Base-by-base conservation (phyloP, 2,113 vertebrate species). In the Anolis carolinensis region DNA sequence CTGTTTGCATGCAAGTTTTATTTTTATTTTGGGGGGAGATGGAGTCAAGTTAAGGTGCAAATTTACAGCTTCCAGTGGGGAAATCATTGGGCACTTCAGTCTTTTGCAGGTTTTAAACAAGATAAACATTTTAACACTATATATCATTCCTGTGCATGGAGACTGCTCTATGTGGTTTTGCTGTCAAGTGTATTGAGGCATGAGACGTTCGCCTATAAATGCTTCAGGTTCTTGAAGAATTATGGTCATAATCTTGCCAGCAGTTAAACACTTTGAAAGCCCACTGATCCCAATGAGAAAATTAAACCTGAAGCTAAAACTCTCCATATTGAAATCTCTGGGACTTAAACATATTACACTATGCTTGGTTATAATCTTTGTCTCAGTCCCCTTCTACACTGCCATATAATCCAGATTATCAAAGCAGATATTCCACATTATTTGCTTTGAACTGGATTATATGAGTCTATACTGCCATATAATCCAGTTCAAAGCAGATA, bases 51-150 rank as follows among this genome's bases (percentile, higher is more conserved):
- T 39, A 85, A 72, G 36, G 68, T 23, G 50, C 77, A 63, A 52
- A 80, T 79, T 72, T 44, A 86, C 34, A 72, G 23, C 48, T 23
- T 72, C 50, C 5, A 59, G 67, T 13, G 39, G 55, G 67, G 9
- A 86, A 86, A 48, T 32, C 32, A 62, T 48, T 68, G 5, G 18
- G 50, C 34, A 73, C 32, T 79, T 72, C 44, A 59, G 25, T 14
- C 16, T 71, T 79, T 39, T 85, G 50, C 27, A 62, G 7, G 52
- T 79, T 85, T 79, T 55, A 79, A 79, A 70, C 11, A 84, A 68
- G n/a, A 36, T 32, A n/a, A 55, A 80, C 9, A 30, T n/a, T 81
- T 44, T 68, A 21, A 21, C 74, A 23, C 50, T 85, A 25, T 85
- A 62, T 32, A 79, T 72, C 76, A 73, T 27, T n/a, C 36, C 59